Conservation (phyloP, 1,140 invertebrate genomes). For the Mizuhopecten yessoensis region DNA sequence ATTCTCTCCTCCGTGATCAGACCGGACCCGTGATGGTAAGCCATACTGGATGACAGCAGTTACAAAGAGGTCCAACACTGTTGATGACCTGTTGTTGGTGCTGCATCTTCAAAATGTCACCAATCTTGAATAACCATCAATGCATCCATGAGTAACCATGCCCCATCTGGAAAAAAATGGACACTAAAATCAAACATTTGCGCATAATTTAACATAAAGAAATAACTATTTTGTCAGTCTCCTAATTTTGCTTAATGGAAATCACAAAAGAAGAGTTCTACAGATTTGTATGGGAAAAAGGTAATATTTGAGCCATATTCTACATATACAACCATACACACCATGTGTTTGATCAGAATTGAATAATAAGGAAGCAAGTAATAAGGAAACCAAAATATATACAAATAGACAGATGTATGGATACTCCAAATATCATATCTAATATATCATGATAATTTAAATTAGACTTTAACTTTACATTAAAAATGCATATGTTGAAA, state of each 20-base stretch:
- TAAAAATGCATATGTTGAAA: too few species aligned
- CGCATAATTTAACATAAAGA: not conserved
- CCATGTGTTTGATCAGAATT: not conserved
- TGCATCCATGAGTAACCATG: constrained; percentile 51
- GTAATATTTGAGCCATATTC: not conserved
- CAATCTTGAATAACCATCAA: constrained; percentile 50
- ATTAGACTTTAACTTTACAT: too few species aligned
- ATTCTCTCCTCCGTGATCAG: constrained; percentile 51
- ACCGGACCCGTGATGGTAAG: constrained; percentile 42
- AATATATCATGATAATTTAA: too few species aligned
- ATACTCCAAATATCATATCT: too few species aligned
- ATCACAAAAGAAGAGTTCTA: not conserved
- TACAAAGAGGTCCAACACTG: constrained; percentile 42
- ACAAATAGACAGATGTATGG: too few species aligned
- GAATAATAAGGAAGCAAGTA: not conserved
- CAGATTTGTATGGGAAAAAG: not conserved
- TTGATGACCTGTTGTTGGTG: constrained; percentile 29
- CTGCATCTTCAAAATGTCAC: constrained; percentile 10
- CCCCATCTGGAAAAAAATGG: constrained; percentile 53
- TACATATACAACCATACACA: not conserved
- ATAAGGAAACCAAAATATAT: too few species aligned
- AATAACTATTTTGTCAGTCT: too few species aligned
- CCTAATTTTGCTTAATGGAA: too few species aligned
- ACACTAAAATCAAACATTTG: constrained; percentile 40
- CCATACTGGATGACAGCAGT: not conserved